phyloP scores from a whole-genome alignment of 2,888 invertebrate genomes.

The Leptura quadrifasciata region DNA sequence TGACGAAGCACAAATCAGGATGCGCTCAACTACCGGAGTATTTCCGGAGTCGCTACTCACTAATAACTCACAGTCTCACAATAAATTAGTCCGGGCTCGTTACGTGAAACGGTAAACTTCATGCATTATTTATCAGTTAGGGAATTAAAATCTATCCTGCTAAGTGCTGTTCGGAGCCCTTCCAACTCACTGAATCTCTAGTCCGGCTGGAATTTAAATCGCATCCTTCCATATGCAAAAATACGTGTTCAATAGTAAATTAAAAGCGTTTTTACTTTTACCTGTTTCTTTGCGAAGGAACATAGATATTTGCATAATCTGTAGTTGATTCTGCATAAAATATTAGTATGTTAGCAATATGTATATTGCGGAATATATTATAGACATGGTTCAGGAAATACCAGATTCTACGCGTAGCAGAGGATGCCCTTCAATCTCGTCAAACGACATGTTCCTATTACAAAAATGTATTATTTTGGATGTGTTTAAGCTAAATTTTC shows the following conservation, averaged over 20 bases:
- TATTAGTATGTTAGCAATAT: neutral
- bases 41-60: slow-evolving; percentile 33
- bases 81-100: slow-evolving; percentile 59
- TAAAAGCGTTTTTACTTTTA: neutral
- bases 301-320: neutral
- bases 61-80: slow-evolving; percentile 59
- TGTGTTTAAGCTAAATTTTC: too few relatives aligned
- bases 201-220: slow-evolving; percentile 9
- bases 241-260: neutral
- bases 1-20: slow-evolving; percentile 11
- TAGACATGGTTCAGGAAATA: too few relatives aligned
- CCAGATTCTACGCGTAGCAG: too few relatives aligned
- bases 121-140: slow-evolving; percentile 59
- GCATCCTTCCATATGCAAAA: neutral
- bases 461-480: too few relatives aligned
- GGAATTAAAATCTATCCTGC: slow-evolving; percentile 33
- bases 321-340: neutral
- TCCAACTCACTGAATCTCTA: slow-evolving; percentile 12
- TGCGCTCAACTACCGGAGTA: slow-evolving; percentile 9
- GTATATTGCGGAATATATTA: too few relatives aligned
- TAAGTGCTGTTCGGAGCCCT: slow-evolving; percentile 29
- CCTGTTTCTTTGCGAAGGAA: neutral
- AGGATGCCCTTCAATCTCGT: too few relatives aligned
- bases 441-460: too few relatives aligned
- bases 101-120: slow-evolving; percentile 61